Evolutionary conservation across 2,797 vertebrate species (phyloP).

Genomic region (Sorex maritimensis): DNA sequence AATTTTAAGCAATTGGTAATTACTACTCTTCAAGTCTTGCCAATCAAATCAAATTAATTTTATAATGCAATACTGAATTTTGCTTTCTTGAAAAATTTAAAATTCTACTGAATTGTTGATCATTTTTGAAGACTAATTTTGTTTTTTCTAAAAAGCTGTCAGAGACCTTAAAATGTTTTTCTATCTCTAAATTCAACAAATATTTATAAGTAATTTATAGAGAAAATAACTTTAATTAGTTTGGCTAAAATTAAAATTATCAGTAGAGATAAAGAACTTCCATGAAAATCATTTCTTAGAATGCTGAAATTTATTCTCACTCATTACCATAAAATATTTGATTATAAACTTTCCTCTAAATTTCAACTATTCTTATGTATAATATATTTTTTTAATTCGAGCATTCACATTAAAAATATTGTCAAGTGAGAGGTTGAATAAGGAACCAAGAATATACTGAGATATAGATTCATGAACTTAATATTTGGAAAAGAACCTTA

Average conservation of each 20-base stretch:
- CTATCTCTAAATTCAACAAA: conserved; percentile 13
- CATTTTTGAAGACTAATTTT: conserved; percentile 32
- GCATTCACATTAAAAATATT: background rate
- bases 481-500: background rate
- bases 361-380: conserved; percentile 3
- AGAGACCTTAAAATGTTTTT: conserved; percentile 47
- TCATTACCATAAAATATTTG: background rate
- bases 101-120: conserved; percentile 2
- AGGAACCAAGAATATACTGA: background rate
- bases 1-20: conserved; percentile 21
- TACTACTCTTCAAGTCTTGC: background rate
- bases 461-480: background rate
- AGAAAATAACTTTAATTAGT: background rate
- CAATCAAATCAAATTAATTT: conserved; percentile 35
- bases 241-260: conserved; percentile 47
- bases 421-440: background rate
- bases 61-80: background rate
- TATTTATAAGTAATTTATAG: background rate
- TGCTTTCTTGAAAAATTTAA: conserved; percentile 50
- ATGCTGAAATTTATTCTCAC: conserved; percentile 44
- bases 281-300: background rate
- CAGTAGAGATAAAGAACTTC: background rate
- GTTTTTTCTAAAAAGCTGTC: conserved; percentile 28
- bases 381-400: background rate
- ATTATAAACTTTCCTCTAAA: background rate